Conservation (phyloP, 2,888 invertebrate species). For the Orchesella flavescens region DNA sequence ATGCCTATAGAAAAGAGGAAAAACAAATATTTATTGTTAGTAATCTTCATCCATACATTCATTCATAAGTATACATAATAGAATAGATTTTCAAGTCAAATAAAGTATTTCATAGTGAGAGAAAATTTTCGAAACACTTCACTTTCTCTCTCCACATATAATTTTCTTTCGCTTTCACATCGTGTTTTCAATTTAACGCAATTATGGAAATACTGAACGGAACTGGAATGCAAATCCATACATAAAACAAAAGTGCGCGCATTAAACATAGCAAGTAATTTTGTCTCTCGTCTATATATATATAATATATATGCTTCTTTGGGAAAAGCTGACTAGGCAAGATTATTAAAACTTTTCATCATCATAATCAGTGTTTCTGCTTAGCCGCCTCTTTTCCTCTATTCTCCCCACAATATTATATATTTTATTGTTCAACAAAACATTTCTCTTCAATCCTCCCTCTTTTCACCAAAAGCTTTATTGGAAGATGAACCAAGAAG, state of each 20-base stretch:
- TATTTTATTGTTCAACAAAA: conserved; percentile 34
- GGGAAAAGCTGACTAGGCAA: conserved; percentile 20
- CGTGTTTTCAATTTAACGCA: background rate
- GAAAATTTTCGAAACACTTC: background rate
- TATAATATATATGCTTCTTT: conserved; percentile 17
- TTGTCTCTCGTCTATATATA: background rate
- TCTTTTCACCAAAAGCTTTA: conserved; percentile 48
- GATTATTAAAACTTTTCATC: conserved; percentile 54
- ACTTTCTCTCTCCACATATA: background rate
- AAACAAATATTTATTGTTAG: conserved; percentile 44
- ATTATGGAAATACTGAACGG: background rate
- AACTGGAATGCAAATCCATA: background rate
- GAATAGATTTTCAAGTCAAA: background rate
- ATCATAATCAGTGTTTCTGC: conserved; percentile 17
- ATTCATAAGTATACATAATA: background rate
- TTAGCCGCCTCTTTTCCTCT: conserved; percentile 46
- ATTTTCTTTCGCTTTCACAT: too few relatives aligned
- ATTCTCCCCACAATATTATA: conserved; percentile 33
- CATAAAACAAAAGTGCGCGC: background rate
- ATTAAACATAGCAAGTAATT: too few relatives aligned
- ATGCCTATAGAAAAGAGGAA: conserved; percentile 76
- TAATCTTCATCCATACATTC: conserved; percentile 1
- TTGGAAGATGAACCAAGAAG: conserved; percentile 34
- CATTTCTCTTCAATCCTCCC: conserved; percentile 44
- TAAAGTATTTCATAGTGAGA: background rate